Evolutionary conservation across 2,888 invertebrate genomes (phyloP).

Genomic region (Cosmia pyralina): DNA sequence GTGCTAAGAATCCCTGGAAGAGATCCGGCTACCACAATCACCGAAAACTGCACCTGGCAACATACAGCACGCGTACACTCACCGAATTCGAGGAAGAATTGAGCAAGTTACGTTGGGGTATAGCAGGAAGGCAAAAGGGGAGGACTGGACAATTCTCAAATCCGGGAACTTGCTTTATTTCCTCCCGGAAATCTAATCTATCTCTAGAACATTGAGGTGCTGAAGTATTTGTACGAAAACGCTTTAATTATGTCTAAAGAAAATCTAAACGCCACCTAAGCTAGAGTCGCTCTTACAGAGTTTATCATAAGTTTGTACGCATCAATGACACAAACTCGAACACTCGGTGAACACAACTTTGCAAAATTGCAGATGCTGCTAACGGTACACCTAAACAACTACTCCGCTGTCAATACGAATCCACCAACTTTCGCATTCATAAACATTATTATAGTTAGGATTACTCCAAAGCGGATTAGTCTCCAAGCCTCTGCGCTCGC

Average conservation of each 20-base stretch:
- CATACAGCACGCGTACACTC: too few species aligned
- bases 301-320: background rate
- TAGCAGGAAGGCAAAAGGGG: too few species aligned
- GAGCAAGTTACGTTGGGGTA: too few species aligned
- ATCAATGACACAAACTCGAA: background rate
- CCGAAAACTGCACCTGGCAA: too few species aligned
- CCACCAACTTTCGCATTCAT: constrained; percentile 22
- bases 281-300: background rate
- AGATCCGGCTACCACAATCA: too few species aligned
- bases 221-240: too few species aligned
- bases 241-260: background rate
- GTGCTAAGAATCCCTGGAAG: too few species aligned
- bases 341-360: background rate
- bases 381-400: background rate
- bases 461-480: constrained; percentile 40
- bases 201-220: too few species aligned
- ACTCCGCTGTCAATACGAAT: background rate
- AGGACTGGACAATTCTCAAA: too few species aligned
- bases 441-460: constrained; percentile 37
- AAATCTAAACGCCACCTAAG: background rate
- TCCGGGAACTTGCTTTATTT: too few species aligned
- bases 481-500: constrained; percentile 22
- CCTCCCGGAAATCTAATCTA: too few species aligned
- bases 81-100: too few species aligned
- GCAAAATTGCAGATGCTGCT: background rate